A percentile compares a stretch with the other conserved stretches of the same genome.
Conservation (phyloP, 2,113 vertebrate species). For the Hyperoodon ampullatus region DNA sequence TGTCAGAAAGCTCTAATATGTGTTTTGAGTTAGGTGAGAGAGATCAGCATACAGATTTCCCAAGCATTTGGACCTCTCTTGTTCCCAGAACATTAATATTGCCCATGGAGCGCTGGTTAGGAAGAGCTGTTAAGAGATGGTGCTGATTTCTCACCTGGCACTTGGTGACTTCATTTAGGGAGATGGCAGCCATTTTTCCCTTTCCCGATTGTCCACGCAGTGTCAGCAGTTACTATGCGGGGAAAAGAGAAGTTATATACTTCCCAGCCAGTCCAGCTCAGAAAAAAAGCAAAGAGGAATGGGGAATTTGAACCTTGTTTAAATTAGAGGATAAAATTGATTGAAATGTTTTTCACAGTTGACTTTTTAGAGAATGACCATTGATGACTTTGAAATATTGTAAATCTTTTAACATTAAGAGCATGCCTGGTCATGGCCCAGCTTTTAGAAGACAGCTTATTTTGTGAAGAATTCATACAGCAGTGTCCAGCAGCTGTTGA, state of each 20-base stretch:
- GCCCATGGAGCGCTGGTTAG: neutral
- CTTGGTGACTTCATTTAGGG: neutral
- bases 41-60: neutral
- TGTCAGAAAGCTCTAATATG: neutral
- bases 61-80: neutral
- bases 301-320: neutral
- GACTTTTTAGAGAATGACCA: slow-evolving; percentile 58
- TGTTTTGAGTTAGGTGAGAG: neutral
- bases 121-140: neutral
- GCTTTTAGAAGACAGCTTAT: slow-evolving; percentile 97
- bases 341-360: slow-evolving; percentile 64
- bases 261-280: neutral
- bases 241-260: neutral
- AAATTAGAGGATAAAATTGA: neutral
- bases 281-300: slow-evolving; percentile 8
- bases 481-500: slow-evolving; percentile 98
- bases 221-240: neutral
- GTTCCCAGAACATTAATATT: neutral
- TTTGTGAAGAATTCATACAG: slow-evolving; percentile 99
- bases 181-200: neutral
- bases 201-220: neutral
- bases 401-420: slow-evolving; percentile 85
- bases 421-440: slow-evolving; percentile 99
- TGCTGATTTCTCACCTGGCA: neutral
- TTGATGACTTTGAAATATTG: slow-evolving; percentile 64